A percentile compares a stretch with the other conserved stretches of the same genome.
Evolutionary conservation across 2,888 invertebrate genomes (phyloP).

Genomic region (Tipula lateralis): DNA sequence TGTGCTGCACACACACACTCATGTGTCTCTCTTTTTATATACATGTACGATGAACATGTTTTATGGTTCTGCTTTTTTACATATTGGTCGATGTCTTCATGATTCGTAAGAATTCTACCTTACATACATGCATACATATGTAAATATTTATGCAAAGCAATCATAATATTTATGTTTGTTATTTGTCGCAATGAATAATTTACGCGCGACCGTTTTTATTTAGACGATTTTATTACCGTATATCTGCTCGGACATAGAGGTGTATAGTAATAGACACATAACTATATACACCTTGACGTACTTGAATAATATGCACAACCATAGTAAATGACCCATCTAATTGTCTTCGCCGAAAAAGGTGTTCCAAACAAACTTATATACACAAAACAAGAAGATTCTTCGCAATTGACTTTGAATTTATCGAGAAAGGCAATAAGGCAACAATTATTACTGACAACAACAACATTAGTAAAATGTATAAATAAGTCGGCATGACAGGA

Average conservation of each 20-base stretch:
- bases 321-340: neutral
- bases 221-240: neutral
- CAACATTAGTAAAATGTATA: neutral
- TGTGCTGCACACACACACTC: neutral
- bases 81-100: neutral
- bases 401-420: neutral
- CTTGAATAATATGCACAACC: neutral
- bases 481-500: neutral
- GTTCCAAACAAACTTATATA: neutral
- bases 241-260: neutral
- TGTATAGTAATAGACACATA: neutral
- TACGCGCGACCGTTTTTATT: neutral
- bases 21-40: neutral
- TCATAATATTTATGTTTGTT: neutral
- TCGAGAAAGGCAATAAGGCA: neutral
- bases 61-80: neutral
- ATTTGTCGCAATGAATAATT: neutral
- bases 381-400: neutral
- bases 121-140: neutral
- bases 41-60: neutral
- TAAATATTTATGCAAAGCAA: neutral
- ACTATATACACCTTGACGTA: neutral
- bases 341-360: neutral
- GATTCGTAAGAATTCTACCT: neutral
- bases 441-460: conserved; percentile 2